Evolutionary conservation across 2,797 vertebrate genomes (phyloP).

Genomic region (Mastacembelus armatus): DNA sequence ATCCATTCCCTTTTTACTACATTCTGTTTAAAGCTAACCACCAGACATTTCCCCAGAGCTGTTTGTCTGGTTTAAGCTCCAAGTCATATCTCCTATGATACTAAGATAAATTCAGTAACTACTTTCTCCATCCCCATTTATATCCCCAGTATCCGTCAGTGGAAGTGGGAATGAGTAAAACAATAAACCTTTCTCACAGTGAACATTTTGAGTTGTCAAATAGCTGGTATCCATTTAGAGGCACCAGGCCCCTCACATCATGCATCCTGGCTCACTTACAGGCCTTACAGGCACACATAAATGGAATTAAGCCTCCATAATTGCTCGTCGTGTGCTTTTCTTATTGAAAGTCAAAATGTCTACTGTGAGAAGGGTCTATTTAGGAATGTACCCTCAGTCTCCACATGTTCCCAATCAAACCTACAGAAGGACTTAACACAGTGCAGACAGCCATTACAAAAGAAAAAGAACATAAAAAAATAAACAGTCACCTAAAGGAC

Average conservation of each 20-base stretch:
- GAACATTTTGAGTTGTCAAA: conserved; percentile 37
- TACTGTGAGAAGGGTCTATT: conserved; percentile 51
- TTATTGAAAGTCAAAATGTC: conserved; percentile 51
- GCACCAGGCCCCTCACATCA: neutral
- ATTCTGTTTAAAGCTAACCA: conserved; percentile 27
- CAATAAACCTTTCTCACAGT: conserved; percentile 54
- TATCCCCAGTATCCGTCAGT: neutral
- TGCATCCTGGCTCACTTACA: conserved; percentile 5
- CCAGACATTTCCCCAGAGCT: conserved; percentile 2
- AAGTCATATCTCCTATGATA: neutral
- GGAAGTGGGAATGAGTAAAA: conserved; percentile 54
- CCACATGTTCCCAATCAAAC: conserved; percentile 20
- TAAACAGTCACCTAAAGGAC: conserved; percentile 35
- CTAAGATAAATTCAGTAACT: neutral
- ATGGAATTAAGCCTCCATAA: conserved; percentile 19
- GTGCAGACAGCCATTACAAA: conserved; percentile 49
- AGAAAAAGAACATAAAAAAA: conserved; percentile 26
- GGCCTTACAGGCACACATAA: conserved; percentile 3
- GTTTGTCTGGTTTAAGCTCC: too few species aligned
- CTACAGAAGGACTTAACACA: conserved; percentile 34
- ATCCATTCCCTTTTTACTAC: conserved; percentile 64
- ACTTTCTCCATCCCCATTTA: neutral
- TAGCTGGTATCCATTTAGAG: conserved; percentile 19
- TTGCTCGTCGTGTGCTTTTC: conserved; percentile 3
- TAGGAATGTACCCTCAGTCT: conserved; percentile 60